Percentiles rank a stretch among this genome's conserved stretches.
These are phyloP conservation scores for Aporophyla nigra DNA, from an alignment of 2,888 invertebrate species.

Conservation along the genomic window DNA sequence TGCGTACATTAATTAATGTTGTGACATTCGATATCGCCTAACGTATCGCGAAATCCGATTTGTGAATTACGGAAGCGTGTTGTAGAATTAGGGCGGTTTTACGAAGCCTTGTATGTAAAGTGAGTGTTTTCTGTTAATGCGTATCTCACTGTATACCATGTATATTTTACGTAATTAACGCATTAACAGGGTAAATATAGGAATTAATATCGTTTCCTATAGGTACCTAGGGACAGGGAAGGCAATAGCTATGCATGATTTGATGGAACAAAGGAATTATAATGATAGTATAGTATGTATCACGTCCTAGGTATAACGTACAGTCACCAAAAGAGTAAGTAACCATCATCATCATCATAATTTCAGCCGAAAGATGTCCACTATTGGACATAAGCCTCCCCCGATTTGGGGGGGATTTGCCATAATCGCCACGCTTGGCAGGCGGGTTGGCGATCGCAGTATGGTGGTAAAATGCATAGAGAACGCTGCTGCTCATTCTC, in stretches of 20 bases:
- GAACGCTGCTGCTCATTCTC: too few species aligned
- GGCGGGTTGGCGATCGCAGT: too few species aligned
- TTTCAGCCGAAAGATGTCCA: too few species aligned
- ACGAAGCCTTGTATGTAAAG: slow-evolving; percentile 21
- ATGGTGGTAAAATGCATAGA: too few species aligned
- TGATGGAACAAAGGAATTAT: background rate
- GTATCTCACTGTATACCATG: background rate
- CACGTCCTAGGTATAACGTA: too few species aligned
- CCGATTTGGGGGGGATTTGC: too few species aligned
- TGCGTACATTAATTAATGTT: slow-evolving; percentile 78
- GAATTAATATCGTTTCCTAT: background rate
- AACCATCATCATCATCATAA: too few species aligned
- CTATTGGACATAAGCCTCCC: too few species aligned
- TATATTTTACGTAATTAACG: slow-evolving; percentile 35
- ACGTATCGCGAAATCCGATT: slow-evolving; percentile 58
- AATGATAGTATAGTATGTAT: too few species aligned
- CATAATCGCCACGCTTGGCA: too few species aligned
- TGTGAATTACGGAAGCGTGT: slow-evolving; percentile 56
- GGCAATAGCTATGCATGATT: background rate
- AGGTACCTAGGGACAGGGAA: background rate
- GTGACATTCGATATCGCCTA: slow-evolving; percentile 66
- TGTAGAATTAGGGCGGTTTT: slow-evolving; percentile 35
- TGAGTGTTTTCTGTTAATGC: slow-evolving; percentile 3
- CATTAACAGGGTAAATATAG: slow-evolving; percentile 4
- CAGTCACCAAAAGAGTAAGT: too few species aligned